Base-by-base conservation (phyloP, 2,113 vertebrate species). In the Choloepus hoffmanni region DNA sequence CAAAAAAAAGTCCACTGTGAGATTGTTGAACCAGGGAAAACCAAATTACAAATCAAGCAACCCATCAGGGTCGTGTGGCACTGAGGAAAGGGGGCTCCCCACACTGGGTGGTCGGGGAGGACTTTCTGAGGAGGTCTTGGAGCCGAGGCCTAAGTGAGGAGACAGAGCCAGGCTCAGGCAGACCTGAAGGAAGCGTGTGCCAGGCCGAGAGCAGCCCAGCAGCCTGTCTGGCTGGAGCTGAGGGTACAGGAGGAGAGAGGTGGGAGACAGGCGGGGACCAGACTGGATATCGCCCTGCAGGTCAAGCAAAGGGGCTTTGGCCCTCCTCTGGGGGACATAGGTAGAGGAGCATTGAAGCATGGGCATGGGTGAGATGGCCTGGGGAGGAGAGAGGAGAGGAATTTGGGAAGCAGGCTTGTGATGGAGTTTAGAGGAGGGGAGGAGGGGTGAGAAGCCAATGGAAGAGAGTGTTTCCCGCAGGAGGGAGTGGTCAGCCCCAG, bases 21-120 rank as follows among this genome's bases (percentile, higher is more conserved):
- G 72, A 53, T 55, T 43, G 28, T 6, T 63, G 94, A 89, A 76
- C 83, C 74, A 83, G 50, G 77, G 85, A 89, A 81, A 58, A 68
- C 21, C 30, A 63, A 73, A 24, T 24, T 68, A 74, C 63, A 78
- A 5, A 1, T 78, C 30, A 62, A 19, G 48, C 28, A 21, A 0
- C 16, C 55, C 3, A 21, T 23, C 60, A 70, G 50, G 33, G 40
- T 21, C 3, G 12, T 30, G 60, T 28, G 87, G 16, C 36, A 0
- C 0, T 77, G 74, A 0, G 50, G n/a, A 18, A 24, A 67, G 89
- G 62, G 40, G 72, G 45, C 40, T 13, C 36, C 3, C 8, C 21
- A 67, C 10, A 23, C 0, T 40, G 16, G 1, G 82, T 19, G 79
- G 63, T 83, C 58, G 50, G 65, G 33, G 87, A 68, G 8, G 43